phyloP scores from a whole-genome alignment of 2,797 vertebrate genomes.

The Stomatorhinus walkeri region DNA sequence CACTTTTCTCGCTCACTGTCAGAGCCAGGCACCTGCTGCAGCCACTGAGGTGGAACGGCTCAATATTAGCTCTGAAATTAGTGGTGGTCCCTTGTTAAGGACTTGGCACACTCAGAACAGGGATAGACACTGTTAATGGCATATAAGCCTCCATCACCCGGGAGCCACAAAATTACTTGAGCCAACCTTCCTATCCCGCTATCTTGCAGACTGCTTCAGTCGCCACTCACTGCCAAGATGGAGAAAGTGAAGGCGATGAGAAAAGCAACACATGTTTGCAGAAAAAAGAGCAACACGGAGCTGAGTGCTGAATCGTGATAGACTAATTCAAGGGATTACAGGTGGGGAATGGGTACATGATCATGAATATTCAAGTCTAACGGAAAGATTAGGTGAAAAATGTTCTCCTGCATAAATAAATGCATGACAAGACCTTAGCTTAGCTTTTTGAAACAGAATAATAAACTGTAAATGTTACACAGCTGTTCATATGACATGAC shows the following conservation, averaged over 20 bases:
- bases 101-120: constrained; percentile 68
- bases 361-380: constrained; percentile 25
- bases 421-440: neutral
- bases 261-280: constrained; percentile 44
- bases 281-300: constrained; percentile 15
- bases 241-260: constrained; percentile 45
- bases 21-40: constrained; percentile 77
- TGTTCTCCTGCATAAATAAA: constrained; percentile 2
- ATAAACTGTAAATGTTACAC: constrained; percentile 12
- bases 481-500: neutral
- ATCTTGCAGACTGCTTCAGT: constrained; percentile 19
- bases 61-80: constrained; percentile 97
- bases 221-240: constrained; percentile 36
- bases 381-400: neutral
- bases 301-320: neutral
- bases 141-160: constrained; percentile 67
- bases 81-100: constrained; percentile 88
- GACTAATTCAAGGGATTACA: constrained; percentile 21
- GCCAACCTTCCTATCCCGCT: constrained; percentile 40
- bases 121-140: constrained; percentile 67
- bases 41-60: constrained; percentile 81
- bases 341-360: constrained; percentile 19
- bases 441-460: constrained; percentile 1
- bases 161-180: constrained; percentile 58
- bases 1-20: constrained; percentile 59